Percentiles rank a stretch among this genome's conserved stretches.
Evolutionary conservation across 2,797 vertebrate species (phyloP).

Genomic region (Molossus molossus): DNA sequence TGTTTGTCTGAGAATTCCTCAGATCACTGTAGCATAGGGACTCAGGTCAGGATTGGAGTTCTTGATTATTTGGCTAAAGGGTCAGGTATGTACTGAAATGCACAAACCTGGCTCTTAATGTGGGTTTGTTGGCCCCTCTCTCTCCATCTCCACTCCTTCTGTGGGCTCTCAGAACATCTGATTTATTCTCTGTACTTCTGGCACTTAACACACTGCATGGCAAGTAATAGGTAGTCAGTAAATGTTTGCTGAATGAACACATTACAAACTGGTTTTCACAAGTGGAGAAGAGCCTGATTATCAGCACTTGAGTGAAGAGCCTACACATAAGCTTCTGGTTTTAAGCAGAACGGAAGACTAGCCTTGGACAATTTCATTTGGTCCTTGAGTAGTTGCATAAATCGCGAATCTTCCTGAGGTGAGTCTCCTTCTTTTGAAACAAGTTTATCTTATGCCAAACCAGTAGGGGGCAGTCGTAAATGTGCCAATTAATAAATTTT

Average conservation of each 20-base stretch:
- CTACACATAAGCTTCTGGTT: not conserved
- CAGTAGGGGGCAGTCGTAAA: not conserved
- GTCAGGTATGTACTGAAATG: not conserved
- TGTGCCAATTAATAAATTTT: not conserved
- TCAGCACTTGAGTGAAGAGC: conserved; percentile 7
- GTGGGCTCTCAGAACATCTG: not conserved
- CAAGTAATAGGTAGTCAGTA: conserved; percentile 47
- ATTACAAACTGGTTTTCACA: conserved; percentile 48
- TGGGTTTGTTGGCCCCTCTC: not conserved
- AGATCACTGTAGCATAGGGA: not conserved
- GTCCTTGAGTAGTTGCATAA: not conserved
- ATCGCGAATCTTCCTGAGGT: not conserved
- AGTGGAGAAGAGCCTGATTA: not conserved
- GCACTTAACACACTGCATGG: conserved; percentile 22
- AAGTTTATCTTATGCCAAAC: not conserved
- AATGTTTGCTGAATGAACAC: conserved; percentile 64
- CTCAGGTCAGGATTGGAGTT: not conserved
- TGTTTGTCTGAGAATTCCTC: not conserved
- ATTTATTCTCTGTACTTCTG: conserved; percentile 59
- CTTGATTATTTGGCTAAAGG: conserved; percentile 30
- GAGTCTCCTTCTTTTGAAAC: conserved; percentile 2
- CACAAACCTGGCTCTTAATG: not conserved
- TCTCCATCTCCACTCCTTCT: not conserved
- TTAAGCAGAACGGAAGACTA: not conserved
- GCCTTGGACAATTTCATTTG: conserved; percentile 3